Evolutionary conservation across 1,140 invertebrate species (phyloP).

Genomic region (Drosophila funebris): DNA sequence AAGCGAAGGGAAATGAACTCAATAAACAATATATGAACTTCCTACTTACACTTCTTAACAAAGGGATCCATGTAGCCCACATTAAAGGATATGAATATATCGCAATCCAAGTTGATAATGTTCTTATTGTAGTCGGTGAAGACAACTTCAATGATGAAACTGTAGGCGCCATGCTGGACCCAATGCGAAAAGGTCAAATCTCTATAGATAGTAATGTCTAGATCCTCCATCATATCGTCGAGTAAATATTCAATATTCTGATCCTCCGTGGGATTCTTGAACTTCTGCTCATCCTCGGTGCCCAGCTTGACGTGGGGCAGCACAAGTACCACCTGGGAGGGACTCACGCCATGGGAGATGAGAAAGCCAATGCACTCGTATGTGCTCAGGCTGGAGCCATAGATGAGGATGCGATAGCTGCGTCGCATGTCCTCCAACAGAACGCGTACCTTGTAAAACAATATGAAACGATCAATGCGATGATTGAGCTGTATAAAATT

Average conservation of each 20-base stretch:
- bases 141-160: slow-evolving; percentile 49
- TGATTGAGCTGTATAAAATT: slow-evolving; percentile 67
- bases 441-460: slow-evolving; percentile 61
- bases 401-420: slow-evolving; percentile 49
- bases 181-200: slow-evolving; percentile 43
- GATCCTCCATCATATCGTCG: slow-evolving; percentile 51
- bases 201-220: slow-evolving; percentile 17
- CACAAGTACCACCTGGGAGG: slow-evolving; percentile 28
- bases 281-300: slow-evolving; percentile 4
- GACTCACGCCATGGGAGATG: slow-evolving; percentile 37
- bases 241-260: slow-evolving; percentile 51
- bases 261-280: slow-evolving; percentile 44
- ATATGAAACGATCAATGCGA: slow-evolving; percentile 56
- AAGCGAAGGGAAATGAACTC: neutral
- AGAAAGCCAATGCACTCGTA: slow-evolving; percentile 69
- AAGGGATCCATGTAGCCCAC: slow-evolving; percentile 27
- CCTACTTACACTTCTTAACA: slow-evolving; percentile 28
- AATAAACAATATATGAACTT: neutral
- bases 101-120: slow-evolving; percentile 38
- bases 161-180: neutral
- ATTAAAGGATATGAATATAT: slow-evolving; percentile 64
- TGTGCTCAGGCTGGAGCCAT: slow-evolving; percentile 52
- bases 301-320: slow-evolving; percentile 18
- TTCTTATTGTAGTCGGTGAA: slow-evolving; percentile 33
- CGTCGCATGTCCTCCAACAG: slow-evolving; percentile 28